Evolutionary conservation across 30 jellyfish, hydroid and myxozoan species (phyloP), one percentile per base, ranked within the genome.

Genomic region (Cassiopea andromeda): DNA sequence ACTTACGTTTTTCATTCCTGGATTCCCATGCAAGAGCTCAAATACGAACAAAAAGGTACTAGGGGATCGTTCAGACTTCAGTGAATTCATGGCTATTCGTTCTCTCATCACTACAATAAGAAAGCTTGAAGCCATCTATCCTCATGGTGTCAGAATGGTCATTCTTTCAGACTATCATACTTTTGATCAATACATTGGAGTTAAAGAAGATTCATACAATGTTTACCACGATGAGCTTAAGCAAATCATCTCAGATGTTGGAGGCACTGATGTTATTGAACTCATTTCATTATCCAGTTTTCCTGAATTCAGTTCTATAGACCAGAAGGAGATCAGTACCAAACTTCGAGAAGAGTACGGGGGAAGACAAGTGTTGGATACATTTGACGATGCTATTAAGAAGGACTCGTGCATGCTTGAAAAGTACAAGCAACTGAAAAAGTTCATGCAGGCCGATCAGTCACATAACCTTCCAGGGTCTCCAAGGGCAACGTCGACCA

Each of bases 141-240:
- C 43, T n/a, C 64, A 10, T 81, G 95, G 95, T 45, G 95, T 80
- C 60, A 7, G 6, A 2, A 46, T 87, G 15, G 68, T 79, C 38
- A 87, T 87, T 58, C 44, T 87, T 73, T 87, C 95, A 16, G 95
- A 87, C 38, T 87, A 77, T 60, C 95, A 87, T 79, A 87, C 95
- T 2, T 87, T 87, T 60, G 95, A 87, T 50, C 80, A 87, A 69
- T 87, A 77, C 69, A 73, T 87, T 49, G 86, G 81, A 48, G 95
- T 87, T 1, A 54, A 16, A 12, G 95, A 87, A 69, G 90, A 87
- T 64, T 66, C 70, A 6, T 87, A 87, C 91, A 61, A 14, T 1
- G 71, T 17, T 14, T 87, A 87, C 74, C 95, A 87, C 47, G 69
- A 69, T n/a, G 85, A 68, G 38, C 49, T 87, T 59, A 38, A 57